Evolutionary conservation across 2,113 vertebrate species (phyloP), one percentile per base, ranked within the genome.

Genomic region (Amblyopsis rosae): DNA sequence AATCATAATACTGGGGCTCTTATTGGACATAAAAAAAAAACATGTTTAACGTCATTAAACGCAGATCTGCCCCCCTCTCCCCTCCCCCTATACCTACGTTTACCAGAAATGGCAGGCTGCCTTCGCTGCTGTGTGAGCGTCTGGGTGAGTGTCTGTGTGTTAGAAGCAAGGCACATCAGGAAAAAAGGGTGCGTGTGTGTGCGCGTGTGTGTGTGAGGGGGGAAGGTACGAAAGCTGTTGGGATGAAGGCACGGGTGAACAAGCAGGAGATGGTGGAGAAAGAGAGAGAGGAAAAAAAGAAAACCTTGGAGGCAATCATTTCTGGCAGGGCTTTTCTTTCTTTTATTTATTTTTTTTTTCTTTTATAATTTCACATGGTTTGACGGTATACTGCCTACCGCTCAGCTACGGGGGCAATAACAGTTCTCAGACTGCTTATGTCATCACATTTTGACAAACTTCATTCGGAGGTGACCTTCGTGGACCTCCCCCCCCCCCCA

Each of bases 31-130:
- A 94, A 95, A 94, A 41, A 94, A 41, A 93, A 96, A 94, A 91
- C 94, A 94, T 93, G 93, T 95, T 96, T 96, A 97, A 98, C 95
- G 93, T 94, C 93, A 95, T 96, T 96, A 96, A 94, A 94, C 92
- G 91, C 94, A 93, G 92, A 94, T 95, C 93, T 89, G n/a, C 41
- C 59, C 15, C 5, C 0, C 19, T 11, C 41, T 17, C 56, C 32
- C 35, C 59, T 17, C 45, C 26, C 9, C 7, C 2, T 26, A 2
- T 3, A 48, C 7, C 7, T 7, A 10, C 35, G 8, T 35, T 10
- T 10, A 47, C 35, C 8, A 32, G 15, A 56, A n/a, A 55, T 62
- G 49, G 49, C 49, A 51, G 6, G 11, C 49, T 11, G 49, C 16
- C 61, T 12, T 7, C 51, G 10, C 32, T 60, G 12, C 13, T 41